Conservation (phyloP, 64 coral and sea anemone species). For the Exaiptasia diaphana region DNA sequence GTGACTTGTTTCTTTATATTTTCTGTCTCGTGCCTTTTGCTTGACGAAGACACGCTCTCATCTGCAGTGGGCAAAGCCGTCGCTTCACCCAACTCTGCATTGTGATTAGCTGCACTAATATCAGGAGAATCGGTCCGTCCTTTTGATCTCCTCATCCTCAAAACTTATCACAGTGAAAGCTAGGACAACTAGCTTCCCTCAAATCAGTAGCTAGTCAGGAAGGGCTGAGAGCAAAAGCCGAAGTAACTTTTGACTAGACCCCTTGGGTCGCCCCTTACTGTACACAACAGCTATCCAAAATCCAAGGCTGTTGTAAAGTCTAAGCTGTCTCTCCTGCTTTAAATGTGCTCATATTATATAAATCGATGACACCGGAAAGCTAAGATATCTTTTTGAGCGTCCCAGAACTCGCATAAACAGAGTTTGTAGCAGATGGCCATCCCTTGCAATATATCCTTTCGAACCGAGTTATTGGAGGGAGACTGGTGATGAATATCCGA, state of each 20-base stretch:
- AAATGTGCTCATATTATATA: constrained; percentile 2
- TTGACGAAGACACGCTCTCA: constrained; percentile 4
- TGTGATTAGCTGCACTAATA: constrained; percentile 9
- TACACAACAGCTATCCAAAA: too few species aligned
- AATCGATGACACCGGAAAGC: not conserved
- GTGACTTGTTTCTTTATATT: constrained; percentile 70
- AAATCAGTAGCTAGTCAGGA: too few species aligned
- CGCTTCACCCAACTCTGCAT: constrained; percentile 36
- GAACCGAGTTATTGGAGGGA: not conserved
- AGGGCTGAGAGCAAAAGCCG: too few species aligned
- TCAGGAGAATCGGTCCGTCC: constrained; percentile 63
- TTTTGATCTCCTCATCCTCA: constrained; percentile 51
- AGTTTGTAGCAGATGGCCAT: constrained; percentile 9
- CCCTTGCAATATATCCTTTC: not conserved
- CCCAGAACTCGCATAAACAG: constrained; percentile 12
- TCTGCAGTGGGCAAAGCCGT: constrained; percentile 30
- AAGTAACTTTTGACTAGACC: too few species aligned
- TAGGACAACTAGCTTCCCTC: too few species aligned
- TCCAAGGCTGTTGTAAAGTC: too few species aligned
- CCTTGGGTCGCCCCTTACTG: too few species aligned
- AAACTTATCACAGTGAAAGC: too few species aligned
- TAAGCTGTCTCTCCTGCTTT: too few species aligned
- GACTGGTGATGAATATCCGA: too few species aligned
- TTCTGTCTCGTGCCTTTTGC: constrained; percentile 60
- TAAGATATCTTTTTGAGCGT: not conserved